Evolutionary conservation across 2,797 vertebrate genomes (phyloP), one percentile per base, ranked within the genome.

Genomic region (Enteromius argenteus): DNA sequence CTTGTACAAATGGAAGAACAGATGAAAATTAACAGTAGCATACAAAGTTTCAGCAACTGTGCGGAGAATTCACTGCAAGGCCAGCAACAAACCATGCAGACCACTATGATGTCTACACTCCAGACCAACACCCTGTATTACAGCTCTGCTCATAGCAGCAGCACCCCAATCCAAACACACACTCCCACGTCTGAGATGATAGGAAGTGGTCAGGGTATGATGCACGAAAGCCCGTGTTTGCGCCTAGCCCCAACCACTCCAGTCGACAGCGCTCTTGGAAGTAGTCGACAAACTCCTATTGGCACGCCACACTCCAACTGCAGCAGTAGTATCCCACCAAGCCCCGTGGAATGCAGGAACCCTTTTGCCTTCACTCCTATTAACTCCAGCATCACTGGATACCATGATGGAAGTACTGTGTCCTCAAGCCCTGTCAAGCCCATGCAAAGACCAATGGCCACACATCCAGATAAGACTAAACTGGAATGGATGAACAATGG

Each of bases 1-100:
- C 93, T 99, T 88, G 98, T 99, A 87, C 97, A 98, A 90, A 99
- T 99, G 98, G 98, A 99, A 87, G 97, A 99, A 92, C 98, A 99
- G 87, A 99, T 99, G 97, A 97, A 98, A 42, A 93, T 98, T 83
- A 97, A 94, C 89, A 91, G 91, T 80, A 94, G 90, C 88, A 93
- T 97, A 78, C 97, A 97, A 90, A 88, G 94, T 82, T 97, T 97
- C 0, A 84, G 95, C 23, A 89, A 91, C 84, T 95, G 96, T 84
- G 90, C 96, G 51, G 95, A 95, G 83, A 94, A 95, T 90, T 42
- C 94, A 0, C 90, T 97, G 68, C 96, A 96, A 87, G 93, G 89
- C 86, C 97, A 96, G 79, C 93, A 96, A 0, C 46, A 94, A 11
- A 86, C 89, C 49, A 86, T 93, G 86, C 94, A 94, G 72, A 94